Conservation (phyloP, 2,888 invertebrate species). For the Drosophila rubida region DNA sequence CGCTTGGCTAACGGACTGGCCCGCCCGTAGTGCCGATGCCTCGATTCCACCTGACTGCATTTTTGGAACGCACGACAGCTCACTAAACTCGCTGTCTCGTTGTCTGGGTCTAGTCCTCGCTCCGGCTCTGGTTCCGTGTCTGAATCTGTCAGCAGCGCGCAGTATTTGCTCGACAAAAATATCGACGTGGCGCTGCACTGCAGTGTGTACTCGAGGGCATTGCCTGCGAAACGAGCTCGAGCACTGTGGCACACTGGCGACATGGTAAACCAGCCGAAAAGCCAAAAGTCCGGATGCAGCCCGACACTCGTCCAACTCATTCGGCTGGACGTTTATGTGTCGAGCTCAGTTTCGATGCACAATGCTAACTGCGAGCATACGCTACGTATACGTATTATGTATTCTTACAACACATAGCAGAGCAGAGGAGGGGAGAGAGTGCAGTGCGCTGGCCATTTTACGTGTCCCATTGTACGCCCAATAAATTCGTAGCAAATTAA, state of each 20-base stretch:
- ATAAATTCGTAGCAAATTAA: constrained; percentile 58
- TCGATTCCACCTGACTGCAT: constrained; percentile 62
- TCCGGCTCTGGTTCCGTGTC: background rate
- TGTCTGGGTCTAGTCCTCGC: background rate
- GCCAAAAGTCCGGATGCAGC: constrained; percentile 38
- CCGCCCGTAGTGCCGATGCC: constrained; percentile 29
- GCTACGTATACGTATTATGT: constrained; percentile 7
- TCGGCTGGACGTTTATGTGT: constrained; percentile 58
- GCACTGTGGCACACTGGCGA: too few relatives aligned
- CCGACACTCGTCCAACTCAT: constrained; percentile 44
- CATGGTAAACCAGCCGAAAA: constrained; percentile 27
- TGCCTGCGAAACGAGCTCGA: constrained; percentile 13
- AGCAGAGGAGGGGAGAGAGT: background rate
- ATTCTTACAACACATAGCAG: too few relatives aligned
- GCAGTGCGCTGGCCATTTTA: constrained; percentile 38
- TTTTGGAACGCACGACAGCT: constrained; percentile 62
- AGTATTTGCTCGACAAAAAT: constrained; percentile 39
- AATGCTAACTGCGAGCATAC: background rate
- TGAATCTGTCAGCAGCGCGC: constrained; percentile 14
- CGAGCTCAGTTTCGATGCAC: constrained; percentile 37
- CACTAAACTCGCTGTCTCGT: constrained; percentile 46
- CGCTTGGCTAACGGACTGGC: constrained; percentile 28
- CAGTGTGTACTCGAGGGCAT: constrained; percentile 25
- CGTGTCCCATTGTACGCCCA: constrained; percentile 53
- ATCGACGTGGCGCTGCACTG: constrained; percentile 16